Evolutionary conservation across 1,140 invertebrate genomes (phyloP), one percentile per base, ranked within the genome.

Genomic region (Camponotus floridanus): DNA sequence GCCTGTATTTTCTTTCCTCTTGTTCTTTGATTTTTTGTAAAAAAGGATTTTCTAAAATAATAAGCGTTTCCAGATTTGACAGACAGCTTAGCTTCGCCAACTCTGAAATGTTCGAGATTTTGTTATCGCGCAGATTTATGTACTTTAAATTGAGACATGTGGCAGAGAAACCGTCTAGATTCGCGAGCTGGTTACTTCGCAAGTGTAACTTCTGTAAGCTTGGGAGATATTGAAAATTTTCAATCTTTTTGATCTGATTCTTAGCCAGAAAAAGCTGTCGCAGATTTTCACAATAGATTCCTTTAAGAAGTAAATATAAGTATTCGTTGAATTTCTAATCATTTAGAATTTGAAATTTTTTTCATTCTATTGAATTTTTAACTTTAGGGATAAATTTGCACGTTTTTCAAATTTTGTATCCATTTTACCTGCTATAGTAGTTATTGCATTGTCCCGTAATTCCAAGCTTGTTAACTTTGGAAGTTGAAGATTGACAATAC

Each of bases 211-310:
- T 26, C 26, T 26, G 59, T 71, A 91, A 39, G 18, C 90, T 88
- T 1, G 85, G 51, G 1, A 91, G 71, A 4, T 59, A 39, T 6
- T 73, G 79, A 0, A 91, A n/a, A 0, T 62, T 65, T 3, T 90
- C 87, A 7, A 91, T 15, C 5, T n/a, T 86, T 0, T 88, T 79
- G 21, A 91, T 91, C 21, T 83, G 71, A 57, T 91, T 91, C 33
- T 87, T 70, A 0, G 88, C 90, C 0, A 91, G 57, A 31, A 84
- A 91, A 3, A 91, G 36, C 11, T 26, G 61, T 4, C 15, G 76
- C 4, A 91, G 57, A 39, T 7, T 76, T 0, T 88, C 62, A 5
- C 76, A 91, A 26, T 62, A 84, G 57, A 91, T 90, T 18, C 76
- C 90, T 15, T 31, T 33, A 36, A 59, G 15, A 9, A 18, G 33